Base-by-base conservation (phyloP, 1,140 invertebrate genomes). In the Eumeta japonica region DNA sequence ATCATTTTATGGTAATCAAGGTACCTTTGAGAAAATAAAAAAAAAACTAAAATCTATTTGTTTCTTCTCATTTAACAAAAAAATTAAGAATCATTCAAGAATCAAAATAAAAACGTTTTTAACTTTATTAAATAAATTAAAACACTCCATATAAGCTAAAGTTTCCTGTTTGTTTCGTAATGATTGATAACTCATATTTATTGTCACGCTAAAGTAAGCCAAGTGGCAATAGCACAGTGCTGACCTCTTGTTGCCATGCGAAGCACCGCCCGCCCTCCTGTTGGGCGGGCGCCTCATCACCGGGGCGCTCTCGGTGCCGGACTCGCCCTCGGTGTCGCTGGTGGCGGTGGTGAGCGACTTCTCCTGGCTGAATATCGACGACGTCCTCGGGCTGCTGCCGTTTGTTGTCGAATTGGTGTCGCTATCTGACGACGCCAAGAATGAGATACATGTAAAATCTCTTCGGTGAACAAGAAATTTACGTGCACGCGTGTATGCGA, bases 381-480 rank as follows among this genome's bases (percentile, higher is more conserved):
- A 74, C 17, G 68, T 75, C 34, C 73, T 50, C 0, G 71, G 66
- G 45, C 71, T 75, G 27, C 71, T 73, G 0, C 71, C 68, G 32
- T 71, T 74, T 0, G 72, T 75, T 0, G 71, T 74, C 0, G 72
- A 75, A 33, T 71, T 72, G 0, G 70, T 75, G 36, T 77, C 74
- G 31, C 72, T 75, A 48, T 77, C 72, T n/a, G n/a, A n/a, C n/a
- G n/a, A n/a, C n/a, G n/a, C n/a, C n/a, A n/a, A n/a, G n/a, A n/a
- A n/a, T n/a, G n/a, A n/a, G n/a, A n/a, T n/a, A n/a, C n/a, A n/a
- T n/a, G n/a, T n/a, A n/a, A n/a, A n/a, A n/a, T n/a, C n/a, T n/a
- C n/a, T n/a, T n/a, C n/a, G n/a, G n/a, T n/a, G n/a, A n/a, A n/a
- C n/a, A n/a, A n/a, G n/a, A n/a, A n/a, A n/a, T n/a, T n/a, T n/a